Percentiles rank a stretch among this genome's conserved stretches.
Evolutionary conservation across 2,888 invertebrate species (phyloP).

Genomic region (Margaritifera margaritifera): DNA sequence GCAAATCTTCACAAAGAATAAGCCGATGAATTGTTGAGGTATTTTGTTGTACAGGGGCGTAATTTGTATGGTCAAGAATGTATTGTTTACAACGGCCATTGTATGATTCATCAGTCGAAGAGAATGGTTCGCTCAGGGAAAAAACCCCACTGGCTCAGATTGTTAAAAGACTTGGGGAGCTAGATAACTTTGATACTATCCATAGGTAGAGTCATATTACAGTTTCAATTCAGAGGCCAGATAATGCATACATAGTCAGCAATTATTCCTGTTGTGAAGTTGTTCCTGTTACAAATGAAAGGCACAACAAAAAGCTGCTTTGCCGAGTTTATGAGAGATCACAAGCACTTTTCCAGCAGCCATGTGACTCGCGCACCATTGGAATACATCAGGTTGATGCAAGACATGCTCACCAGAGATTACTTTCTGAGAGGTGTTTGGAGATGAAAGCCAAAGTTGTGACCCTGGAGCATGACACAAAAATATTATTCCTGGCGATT

Average conservation of each 20-base stretch:
- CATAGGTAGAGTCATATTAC: background rate
- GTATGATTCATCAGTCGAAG: slow-evolving; percentile 22
- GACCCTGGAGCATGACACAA: no score
- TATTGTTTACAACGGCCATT: no score
- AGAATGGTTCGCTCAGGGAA: slow-evolving; percentile 2
- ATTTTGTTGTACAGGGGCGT: slow-evolving; percentile 46
- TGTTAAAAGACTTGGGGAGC: slow-evolving; percentile 6
- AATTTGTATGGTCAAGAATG: no score
- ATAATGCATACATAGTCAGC: slow-evolving; percentile 6
- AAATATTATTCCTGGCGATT: no score
- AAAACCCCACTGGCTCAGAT: no score
- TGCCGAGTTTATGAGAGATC: background rate
- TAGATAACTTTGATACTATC: background rate
- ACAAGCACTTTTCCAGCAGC: slow-evolving; percentile 1
- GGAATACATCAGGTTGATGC: background rate
- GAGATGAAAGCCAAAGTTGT: no score
- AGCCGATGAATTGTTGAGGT: slow-evolving; percentile 29
- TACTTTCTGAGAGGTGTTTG: no score
- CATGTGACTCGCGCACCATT: slow-evolving; percentile 2
- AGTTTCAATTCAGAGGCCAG: slow-evolving; percentile 2
- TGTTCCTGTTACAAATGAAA: background rate
- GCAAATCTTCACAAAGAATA: no score
- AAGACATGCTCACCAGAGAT: background rate
- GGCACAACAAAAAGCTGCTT: background rate
- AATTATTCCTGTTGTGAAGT: slow-evolving; percentile 10